Base-by-base conservation (phyloP, 2,888 invertebrate species). In the Dynastes hyllus region DNA sequence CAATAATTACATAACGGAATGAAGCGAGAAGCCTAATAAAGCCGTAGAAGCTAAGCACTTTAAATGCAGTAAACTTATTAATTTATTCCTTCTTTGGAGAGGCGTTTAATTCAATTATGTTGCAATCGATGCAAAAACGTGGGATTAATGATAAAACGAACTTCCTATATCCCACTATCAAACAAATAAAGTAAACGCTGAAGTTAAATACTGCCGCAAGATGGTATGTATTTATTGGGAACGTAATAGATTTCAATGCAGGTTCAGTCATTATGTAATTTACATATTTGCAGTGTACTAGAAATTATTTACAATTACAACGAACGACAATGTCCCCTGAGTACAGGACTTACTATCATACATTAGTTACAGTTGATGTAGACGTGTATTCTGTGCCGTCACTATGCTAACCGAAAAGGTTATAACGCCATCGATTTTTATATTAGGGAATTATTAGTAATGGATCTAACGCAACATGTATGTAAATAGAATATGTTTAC, bases 71-170 rank as follows among this genome's bases (percentile, higher is more conserved):
- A 29, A 73, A 58, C 73, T 73, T 73, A 73, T 40, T 73, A 73
- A 73, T 73, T 73, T 73, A n/a, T 55, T 73, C 73, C 73, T 40
- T 73, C 61, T 73, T 73, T 73, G 73, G 73, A 58, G 58, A 37
- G 37, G 16, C 40, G 22, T 73, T 73, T 73, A 73, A 73, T 58
- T 58, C 58, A 73, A 73, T 73, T 73, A 73, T 27, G 37, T 37
- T n/a, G 22, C 22, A 73, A 16, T 40, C 29, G 22, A 73, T 58
- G 58, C 11, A 58, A 40, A 73, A 58, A 73, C 73, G 58, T 58
- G 73, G 58, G 58, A 58, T 73, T 71, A 71, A 51, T 16, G 40
- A 29, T 45, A 27, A 73, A 73, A 58, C 27, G 55, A 73, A 73
- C 58, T 73, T 73, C 73, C 73, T 73, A 58, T 22, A 58, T 73